Base-by-base conservation (phyloP, 1,140 invertebrate genomes). In the Schmidtea mediterranea region DNA sequence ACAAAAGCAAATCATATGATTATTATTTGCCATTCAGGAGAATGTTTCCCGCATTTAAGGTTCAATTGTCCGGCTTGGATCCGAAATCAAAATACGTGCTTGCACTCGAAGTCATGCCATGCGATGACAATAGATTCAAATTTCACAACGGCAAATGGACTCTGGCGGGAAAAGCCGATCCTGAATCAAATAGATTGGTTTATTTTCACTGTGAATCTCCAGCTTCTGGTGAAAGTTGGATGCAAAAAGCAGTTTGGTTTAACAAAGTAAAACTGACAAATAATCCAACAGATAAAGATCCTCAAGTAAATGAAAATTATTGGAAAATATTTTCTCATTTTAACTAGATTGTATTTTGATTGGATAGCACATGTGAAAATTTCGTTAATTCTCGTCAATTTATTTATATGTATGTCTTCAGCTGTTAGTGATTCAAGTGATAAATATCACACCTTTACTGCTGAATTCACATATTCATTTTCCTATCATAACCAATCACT, bases 181-280 rank as follows among this genome's bases (percentile, higher is more conserved):
- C 63, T n/a, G 78, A 87, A 41, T 87, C 83, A 48, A 86, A 87
- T 0, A 83, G 86, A 0, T 68, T 89, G 51, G 87, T 94, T 51
- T 86, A 95, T 66, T 79, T 95, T 24, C 89, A 97, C 66, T 84
- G 86, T 0, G 90, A 97, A 62, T 92, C 84, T 13, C 87, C 89
- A 0, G 83, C 84, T 2, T 79, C 75, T 50, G 90, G 89, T 10
- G 71, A 77, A 3, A 84, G 92, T 60, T 97, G 89, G 89, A 92
- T 86, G 80, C 89, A 92, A 55, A 86, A 94, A 62, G 76, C 86
- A 2, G 76, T 95, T 26, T 82, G 82, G 36, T 97, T 95, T 66
- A 89, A 97, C 63, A 94, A 94, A 67, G 71, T 97, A 13, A 97
- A 97, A 65, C 71, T 97, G n/a, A 97, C 90, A 39, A 97, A 95